Evolutionary conservation across 1,140 invertebrate species (phyloP).

Genomic region (Bombus balteatus): DNA sequence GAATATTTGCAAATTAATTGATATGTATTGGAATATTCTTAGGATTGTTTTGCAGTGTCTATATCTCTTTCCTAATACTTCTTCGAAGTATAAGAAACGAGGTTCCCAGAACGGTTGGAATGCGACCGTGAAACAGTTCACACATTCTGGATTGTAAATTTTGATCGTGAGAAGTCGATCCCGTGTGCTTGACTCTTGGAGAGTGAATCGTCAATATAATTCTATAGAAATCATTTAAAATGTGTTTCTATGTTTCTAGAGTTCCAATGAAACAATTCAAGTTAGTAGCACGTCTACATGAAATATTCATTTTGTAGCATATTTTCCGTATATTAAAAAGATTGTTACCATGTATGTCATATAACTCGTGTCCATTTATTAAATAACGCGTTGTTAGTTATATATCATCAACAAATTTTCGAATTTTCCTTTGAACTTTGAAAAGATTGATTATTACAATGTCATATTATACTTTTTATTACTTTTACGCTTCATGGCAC

Average conservation of each 20-base stretch:
- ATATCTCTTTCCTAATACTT: neutral
- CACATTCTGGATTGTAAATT: slow-evolving; percentile 1
- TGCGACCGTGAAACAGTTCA: slow-evolving; percentile 10
- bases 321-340: no score
- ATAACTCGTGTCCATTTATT: no score
- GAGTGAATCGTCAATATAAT: neutral
- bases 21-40: neutral
- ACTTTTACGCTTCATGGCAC: no score
- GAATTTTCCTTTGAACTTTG: no score
- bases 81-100: neutral
- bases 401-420: no score
- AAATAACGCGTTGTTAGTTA: no score
- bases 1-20: neutral
- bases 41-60: neutral
- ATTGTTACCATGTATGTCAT: no score
- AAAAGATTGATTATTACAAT: no score
- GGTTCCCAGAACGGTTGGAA: neutral
- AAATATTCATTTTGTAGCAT: no score
- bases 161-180: neutral
- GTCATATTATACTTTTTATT: no score
- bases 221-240: neutral
- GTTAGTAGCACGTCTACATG: no score
- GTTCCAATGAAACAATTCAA: no score
- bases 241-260: neutral
- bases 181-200: neutral